Percentiles rank a stretch among this genome's conserved stretches.
Conservation (phyloP, 2,888 invertebrate species). For the Colostygia pectinataria region DNA sequence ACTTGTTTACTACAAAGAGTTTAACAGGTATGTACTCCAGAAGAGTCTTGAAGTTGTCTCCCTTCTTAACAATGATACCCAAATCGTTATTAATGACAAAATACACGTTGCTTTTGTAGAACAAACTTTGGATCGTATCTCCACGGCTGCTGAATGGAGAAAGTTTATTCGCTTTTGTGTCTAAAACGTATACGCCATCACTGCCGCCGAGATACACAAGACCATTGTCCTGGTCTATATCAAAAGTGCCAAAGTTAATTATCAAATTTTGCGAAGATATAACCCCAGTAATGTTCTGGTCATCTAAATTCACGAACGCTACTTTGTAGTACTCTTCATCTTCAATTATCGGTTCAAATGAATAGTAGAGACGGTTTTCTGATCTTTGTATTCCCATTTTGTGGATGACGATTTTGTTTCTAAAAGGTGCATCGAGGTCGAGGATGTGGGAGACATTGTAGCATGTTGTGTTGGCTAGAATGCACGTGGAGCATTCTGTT, state of each 20-base stretch:
- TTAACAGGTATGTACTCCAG: conserved; percentile 53
- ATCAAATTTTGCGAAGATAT: conserved; percentile 45
- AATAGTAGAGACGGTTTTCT: conserved; percentile 59
- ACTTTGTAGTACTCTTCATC: conserved; percentile 67
- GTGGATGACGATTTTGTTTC: conserved; percentile 58
- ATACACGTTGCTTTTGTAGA: conserved; percentile 61
- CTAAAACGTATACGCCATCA: conserved; percentile 61
- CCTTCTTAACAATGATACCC: conserved; percentile 60
- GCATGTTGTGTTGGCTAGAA: conserved; percentile 55
- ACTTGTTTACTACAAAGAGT: conserved; percentile 63
- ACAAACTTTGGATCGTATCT: conserved; percentile 56
- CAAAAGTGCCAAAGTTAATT: conserved; percentile 67
- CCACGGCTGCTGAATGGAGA: conserved; percentile 61
- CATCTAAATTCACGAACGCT: conserved; percentile 59
- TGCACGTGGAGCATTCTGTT: conserved; percentile 49
- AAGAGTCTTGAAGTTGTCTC: conserved; percentile 52
- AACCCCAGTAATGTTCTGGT: conserved; percentile 42
- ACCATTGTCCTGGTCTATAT: conserved; percentile 63
- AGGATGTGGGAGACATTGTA: conserved; percentile 58
- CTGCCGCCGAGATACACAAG: conserved; percentile 66
- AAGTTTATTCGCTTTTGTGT: conserved; percentile 46
- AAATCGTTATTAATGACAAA: conserved; percentile 53
- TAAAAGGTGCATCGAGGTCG: conserved; percentile 61
- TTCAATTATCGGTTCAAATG: conserved; percentile 62
- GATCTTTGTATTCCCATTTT: conserved; percentile 58